A percentile compares a stretch with the other conserved stretches of the same genome.
Conservation (phyloP, 1,140 invertebrate genomes). For the Laupala kohalensis region DNA sequence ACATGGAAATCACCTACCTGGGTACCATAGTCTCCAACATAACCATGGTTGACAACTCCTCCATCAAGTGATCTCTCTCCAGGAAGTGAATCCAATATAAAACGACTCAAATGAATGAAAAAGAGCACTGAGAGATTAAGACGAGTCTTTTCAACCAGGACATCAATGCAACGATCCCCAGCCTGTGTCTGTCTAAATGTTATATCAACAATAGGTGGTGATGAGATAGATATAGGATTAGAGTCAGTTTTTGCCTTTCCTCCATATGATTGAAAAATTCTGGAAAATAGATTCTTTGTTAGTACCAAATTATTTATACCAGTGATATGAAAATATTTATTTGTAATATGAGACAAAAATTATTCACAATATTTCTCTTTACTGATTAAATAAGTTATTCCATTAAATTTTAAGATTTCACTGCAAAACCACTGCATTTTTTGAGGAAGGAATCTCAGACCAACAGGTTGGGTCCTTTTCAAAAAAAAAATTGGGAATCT, state of each 20-base stretch:
- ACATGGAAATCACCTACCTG: slow-evolving; percentile 15
- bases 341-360: too few relatives aligned
- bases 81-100: slow-evolving; percentile 52
- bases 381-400: too few relatives aligned
- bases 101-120: slow-evolving; percentile 47
- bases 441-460: too few relatives aligned
- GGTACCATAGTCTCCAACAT: slow-evolving; percentile 37
- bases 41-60: slow-evolving; percentile 53
- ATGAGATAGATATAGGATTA: slow-evolving; percentile 45
- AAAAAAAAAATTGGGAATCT: too few relatives aligned
- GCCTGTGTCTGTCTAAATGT: slow-evolving; percentile 46
- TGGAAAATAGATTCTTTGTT: too few relatives aligned
- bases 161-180: slow-evolving; percentile 48
- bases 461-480: too few relatives aligned
- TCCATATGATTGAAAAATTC: slow-evolving; percentile 53
- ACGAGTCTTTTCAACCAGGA: slow-evolving; percentile 54
- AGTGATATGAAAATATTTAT: too few relatives aligned
- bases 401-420: too few relatives aligned
- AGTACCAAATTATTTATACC: too few relatives aligned
- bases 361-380: too few relatives aligned
- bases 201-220: slow-evolving; percentile 50
- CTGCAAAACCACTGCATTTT: too few relatives aligned
- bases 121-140: slow-evolving; percentile 62
- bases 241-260: slow-evolving; percentile 39
- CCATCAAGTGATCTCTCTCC: slow-evolving; percentile 37